Base-by-base conservation (phyloP, 2,113 vertebrate genomes). In the Semnornis frantzii region DNA sequence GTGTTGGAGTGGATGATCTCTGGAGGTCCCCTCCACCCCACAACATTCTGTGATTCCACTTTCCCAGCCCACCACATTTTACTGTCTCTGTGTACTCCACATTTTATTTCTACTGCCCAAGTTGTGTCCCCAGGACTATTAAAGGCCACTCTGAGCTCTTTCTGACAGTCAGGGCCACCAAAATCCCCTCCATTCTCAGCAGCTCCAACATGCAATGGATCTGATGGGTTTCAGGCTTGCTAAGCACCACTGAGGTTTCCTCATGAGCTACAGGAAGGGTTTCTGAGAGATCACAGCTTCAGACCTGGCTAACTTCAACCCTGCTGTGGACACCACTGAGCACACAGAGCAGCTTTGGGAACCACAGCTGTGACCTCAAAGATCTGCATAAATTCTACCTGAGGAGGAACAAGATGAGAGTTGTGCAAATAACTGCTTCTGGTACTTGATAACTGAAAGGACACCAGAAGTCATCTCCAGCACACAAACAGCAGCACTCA, bases 311-410 rank as follows among this genome's bases (percentile, higher is more conserved):
- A 86, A 94, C 84, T 94, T 91, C 97, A 95, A 10, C 77, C 94
- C 97, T 95, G 97, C 94, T 96, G 96, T 96, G 96, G 94, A 89
- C 95, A 79, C 74, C 91, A 96, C 90, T 88, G 82, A 97, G 95
- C 95, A 86, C 86, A 92, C 44, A 97, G 95, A 94, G 94, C 91
- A 97, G 97, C 97, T 97, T 96, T 91, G 66, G 96, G 97, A 98
- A 97, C 93, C 97, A 97, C 97, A 98, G 97, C 97, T 98, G 97
- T 96, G 96, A 96, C 97, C 98, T 95, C 92, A 98, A 98, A 87
- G 96, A 97, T 97, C 96, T 97, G 97, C 97, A 98, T 98, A 98
- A 98, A 98, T 98, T 97, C 98, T 97, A 97, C 97, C 98, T 98
- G 97, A 97, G 96, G 92, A 97, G 94, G 97, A 96, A 97, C 95